These are phyloP conservation scores for Meandrusa payeni DNA, from an alignment of 2,888 invertebrate genomes.

Conservation along the genomic window DNA sequence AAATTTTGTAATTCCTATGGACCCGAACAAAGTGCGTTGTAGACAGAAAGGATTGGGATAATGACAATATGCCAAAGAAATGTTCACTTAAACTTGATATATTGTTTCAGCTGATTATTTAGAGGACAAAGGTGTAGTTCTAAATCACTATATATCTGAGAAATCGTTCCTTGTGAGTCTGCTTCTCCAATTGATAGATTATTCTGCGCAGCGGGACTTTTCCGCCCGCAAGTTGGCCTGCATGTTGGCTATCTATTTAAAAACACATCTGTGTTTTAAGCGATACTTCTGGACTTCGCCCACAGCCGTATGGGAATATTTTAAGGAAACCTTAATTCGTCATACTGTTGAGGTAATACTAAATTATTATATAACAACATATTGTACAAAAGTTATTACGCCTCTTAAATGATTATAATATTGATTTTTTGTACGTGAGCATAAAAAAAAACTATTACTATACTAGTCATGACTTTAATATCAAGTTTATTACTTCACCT, in stretches of 20 bases:
- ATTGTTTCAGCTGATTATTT: constrained; percentile 45
- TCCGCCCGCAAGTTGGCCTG: constrained; percentile 49
- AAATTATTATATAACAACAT: too few relatives aligned
- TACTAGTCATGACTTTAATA: too few relatives aligned
- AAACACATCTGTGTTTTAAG: constrained; percentile 57
- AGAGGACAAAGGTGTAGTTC: constrained; percentile 50
- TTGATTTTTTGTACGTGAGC: too few relatives aligned
- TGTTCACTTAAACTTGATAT: too few relatives aligned
- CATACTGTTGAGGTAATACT: constrained; percentile 61
- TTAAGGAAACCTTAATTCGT: constrained; percentile 61
- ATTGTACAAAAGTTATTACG: too few relatives aligned
- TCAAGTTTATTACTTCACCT: too few relatives aligned
- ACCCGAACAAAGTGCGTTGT: too few relatives aligned
- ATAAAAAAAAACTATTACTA: too few relatives aligned
- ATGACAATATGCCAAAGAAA: too few relatives aligned
- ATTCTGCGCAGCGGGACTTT: constrained; percentile 59
- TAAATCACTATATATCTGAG: constrained; percentile 51
- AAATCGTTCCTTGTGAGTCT: constrained; percentile 50
- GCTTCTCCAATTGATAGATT: constrained; percentile 51
- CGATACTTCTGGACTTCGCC: constrained; percentile 64
- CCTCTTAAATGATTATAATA: too few relatives aligned
- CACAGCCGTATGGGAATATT: constrained; percentile 53
- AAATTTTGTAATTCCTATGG: too few relatives aligned
- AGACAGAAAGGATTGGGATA: too few relatives aligned
- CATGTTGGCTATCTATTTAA: constrained; percentile 56